phyloP scores from a whole-genome alignment of 2,113 vertebrate genomes.

The Illadopsis cleaveri region DNA sequence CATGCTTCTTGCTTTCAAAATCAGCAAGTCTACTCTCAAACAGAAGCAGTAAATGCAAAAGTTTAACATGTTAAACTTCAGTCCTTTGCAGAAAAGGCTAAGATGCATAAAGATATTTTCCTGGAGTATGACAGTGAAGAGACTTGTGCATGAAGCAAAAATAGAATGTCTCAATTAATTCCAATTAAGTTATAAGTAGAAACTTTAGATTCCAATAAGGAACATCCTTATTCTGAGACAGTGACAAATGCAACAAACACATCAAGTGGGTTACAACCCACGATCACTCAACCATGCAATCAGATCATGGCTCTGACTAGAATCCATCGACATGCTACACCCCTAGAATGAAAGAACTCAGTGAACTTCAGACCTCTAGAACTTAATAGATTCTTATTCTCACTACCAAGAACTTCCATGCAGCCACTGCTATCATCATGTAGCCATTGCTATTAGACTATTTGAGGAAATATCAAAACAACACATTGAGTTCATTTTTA shows the following conservation, averaged over 20 bases:
- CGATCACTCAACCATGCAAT: background rate
- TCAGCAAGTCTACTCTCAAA: background rate
- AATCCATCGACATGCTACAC: background rate
- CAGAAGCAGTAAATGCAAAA: background rate
- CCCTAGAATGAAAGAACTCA: background rate
- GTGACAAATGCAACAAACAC: background rate
- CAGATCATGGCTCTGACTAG: background rate
- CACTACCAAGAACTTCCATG: background rate
- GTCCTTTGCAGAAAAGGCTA: background rate
- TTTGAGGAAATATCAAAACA: background rate
- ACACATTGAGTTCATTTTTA: background rate
- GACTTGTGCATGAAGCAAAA: background rate
- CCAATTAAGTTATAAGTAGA: background rate
- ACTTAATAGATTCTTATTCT: background rate
- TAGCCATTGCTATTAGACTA: background rate
- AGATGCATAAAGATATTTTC: background rate
- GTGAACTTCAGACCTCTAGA: background rate
- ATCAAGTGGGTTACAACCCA: background rate
- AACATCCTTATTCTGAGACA: background rate
- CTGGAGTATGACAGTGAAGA: background rate
- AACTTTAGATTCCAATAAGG: background rate
- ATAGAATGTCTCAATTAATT: background rate
- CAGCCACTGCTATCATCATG: background rate
- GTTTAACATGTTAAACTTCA: background rate
- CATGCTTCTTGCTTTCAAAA: background rate